Evolutionary conservation across 2,888 invertebrate genomes (phyloP).

Genomic region (Drosophila flavopinicola): DNA sequence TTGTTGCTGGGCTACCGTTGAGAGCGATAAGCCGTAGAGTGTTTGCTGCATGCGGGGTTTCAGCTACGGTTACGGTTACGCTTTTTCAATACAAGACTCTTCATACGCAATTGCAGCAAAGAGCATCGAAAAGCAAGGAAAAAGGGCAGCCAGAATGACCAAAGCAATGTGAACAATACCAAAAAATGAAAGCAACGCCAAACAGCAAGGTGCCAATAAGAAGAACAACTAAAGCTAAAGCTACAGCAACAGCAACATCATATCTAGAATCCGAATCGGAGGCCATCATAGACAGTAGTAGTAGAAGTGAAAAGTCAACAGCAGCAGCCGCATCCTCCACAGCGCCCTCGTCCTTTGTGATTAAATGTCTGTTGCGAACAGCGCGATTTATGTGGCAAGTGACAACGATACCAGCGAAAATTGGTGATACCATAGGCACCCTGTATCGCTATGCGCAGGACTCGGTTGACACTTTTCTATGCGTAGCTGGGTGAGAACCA

Average conservation of each 20-base stretch:
- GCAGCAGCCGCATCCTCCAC: slow-evolving; percentile 1
- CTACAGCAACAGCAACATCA: slow-evolving; percentile 16
- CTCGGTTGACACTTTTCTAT: slow-evolving; percentile 84
- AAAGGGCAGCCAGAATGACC: slow-evolving; percentile 28
- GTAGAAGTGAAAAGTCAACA: slow-evolving; percentile 13
- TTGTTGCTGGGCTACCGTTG: slow-evolving; percentile 7
- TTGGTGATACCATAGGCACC: slow-evolving; percentile 84
- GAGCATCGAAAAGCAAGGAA: not conserved
- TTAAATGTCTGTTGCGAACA: slow-evolving; percentile 83
- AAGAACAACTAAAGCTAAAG: slow-evolving; percentile 8
- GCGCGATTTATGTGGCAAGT: slow-evolving; percentile 84
- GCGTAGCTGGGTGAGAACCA: slow-evolving; percentile 84
- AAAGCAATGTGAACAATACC: slow-evolving; percentile 50
- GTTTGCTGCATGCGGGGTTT: too few species aligned
- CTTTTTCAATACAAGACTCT: not conserved
- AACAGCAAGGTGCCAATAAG: slow-evolving; percentile 60
- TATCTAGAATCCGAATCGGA: slow-evolving; percentile 8
- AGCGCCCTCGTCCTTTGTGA: slow-evolving; percentile 72
- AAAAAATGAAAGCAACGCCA: slow-evolving; percentile 72
- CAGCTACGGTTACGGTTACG: slow-evolving; percentile 5
- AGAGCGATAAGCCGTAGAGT: slow-evolving; percentile 19
- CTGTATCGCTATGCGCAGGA: slow-evolving; percentile 84
- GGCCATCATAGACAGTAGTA: slow-evolving; percentile 9
- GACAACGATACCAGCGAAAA: slow-evolving; percentile 84
- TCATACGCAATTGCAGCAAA: slow-evolving; percentile 17